A percentile compares a stretch with the other conserved stretches of the same genome.
Evolutionary conservation across 2,113 vertebrate genomes (phyloP).

Genomic region (Aphyosemion australe): DNA sequence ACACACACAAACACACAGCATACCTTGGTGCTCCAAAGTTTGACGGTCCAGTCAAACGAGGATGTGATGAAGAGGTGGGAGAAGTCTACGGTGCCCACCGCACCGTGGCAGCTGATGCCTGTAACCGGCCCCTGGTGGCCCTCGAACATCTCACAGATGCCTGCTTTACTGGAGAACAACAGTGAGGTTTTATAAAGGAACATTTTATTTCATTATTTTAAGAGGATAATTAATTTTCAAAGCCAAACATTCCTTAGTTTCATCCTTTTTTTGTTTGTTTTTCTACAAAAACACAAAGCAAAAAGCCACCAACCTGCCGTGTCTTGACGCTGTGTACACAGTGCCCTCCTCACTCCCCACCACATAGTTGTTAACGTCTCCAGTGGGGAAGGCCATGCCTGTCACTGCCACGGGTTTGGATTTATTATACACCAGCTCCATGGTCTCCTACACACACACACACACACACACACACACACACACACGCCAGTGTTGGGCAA

Average conservation of each 20-base stretch:
- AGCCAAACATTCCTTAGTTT: too few species aligned
- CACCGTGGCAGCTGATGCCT: conserved; percentile 95
- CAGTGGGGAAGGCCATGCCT: conserved; percentile 94
- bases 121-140: conserved; percentile 97
- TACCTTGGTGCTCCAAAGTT: conserved; percentile 99
- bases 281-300: not conserved
- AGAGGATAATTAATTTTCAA: too few species aligned
- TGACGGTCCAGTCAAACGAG: conserved; percentile 98
- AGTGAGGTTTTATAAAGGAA: too few species aligned
- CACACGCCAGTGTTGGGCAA: too few species aligned
- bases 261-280: not conserved
- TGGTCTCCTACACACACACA: conserved; percentile 86
- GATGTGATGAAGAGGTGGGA: conserved; percentile 97
- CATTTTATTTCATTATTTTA: too few species aligned
- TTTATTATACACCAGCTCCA: conserved; percentile 97
- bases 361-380: conserved; percentile 98
- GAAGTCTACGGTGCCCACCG: conserved; percentile 93
- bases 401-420: conserved; percentile 96
- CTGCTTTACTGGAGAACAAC: conserved; percentile 87
- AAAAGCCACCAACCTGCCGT: conserved; percentile 86
- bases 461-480: conserved; percentile 9
- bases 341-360: conserved; percentile 97
- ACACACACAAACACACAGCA: conserved; percentile 5
- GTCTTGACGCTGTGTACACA: conserved; percentile 95
- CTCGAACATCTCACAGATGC: conserved; percentile 97